Evolutionary conservation across 2,888 invertebrate species (phyloP), one percentile per base, ranked within the genome.

Genomic region (Cryptosula pallasiana): DNA sequence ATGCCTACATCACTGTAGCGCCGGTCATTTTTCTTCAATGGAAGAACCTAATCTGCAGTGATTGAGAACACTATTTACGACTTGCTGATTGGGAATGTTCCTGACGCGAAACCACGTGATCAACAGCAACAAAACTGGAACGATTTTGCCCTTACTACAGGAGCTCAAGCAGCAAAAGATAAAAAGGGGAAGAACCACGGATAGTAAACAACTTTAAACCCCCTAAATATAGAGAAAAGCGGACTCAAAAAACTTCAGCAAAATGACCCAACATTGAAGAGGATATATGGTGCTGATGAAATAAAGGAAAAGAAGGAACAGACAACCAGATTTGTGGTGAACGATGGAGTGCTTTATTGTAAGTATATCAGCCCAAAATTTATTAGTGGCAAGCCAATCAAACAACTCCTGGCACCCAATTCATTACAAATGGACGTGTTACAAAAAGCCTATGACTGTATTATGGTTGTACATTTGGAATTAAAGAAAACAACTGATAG

Each of bases 391-490:
- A 57, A 16, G 27, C 63, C 63, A 16, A 32, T 63, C 32, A 63
- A 63, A 34, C 63, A 63, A 63, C 63, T 63, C 27, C 73, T 76
- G 55, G 73, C 75, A 20, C 75, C 75, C 1, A 36, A 69, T 58
- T 55, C 71, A 69, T 73, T 73, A 20, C 45, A 74, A 13, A 32
- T 32, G 1, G 55, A n/a, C 1, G 73, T 76, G 1, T 36, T 76
- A 71, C 69, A 36, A 34, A 35, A 75, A 5, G 76, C 76, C 5
- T 76, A 76, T 71, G 75, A 76, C 27, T 72, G 73, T n/a, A 73
- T 73, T 16, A 54, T 76, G 69, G 55, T 63, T n/a, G 75, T 73
- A 36, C 74, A 75, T 54, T 0, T 76, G 35, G 75, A 71, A 32
- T 57, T 45, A 1, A 72, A 58, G 35, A 71, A 71, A 57, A 76